A percentile compares a stretch with the other conserved stretches of the same genome.
phyloP scores from a whole-genome alignment of 2,113 vertebrate genomes.

The Sigmodon hispidus region DNA sequence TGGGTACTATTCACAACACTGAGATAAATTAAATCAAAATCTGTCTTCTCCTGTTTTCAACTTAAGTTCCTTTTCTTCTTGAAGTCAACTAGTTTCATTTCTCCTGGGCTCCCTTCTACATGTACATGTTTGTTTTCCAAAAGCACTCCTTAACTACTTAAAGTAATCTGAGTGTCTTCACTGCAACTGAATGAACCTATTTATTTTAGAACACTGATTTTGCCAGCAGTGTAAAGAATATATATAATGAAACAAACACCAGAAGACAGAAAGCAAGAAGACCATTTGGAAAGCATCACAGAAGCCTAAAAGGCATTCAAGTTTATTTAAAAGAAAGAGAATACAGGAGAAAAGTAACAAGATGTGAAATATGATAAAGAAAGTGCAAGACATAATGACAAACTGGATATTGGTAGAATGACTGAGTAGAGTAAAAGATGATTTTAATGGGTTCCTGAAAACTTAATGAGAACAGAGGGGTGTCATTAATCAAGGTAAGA shows the following conservation, averaged over 20 bases:
- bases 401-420: neutral
- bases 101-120: constrained; percentile 16
- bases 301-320: neutral
- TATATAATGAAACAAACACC: neutral
- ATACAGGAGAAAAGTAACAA: neutral
- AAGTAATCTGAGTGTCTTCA: constrained; percentile 58
- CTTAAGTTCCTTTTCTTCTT: constrained; percentile 51
- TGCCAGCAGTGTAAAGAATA: constrained; percentile 40
- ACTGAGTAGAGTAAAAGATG: neutral
- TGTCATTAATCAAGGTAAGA: neutral
- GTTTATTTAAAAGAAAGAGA: constrained; percentile 37
- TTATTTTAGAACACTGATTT: constrained; percentile 58
- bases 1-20: neutral
- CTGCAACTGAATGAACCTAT: constrained; percentile 43
- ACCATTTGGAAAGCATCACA: constrained; percentile 28
- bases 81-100: constrained; percentile 53
- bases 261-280: constrained; percentile 29
- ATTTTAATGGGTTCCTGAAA: constrained; percentile 26
- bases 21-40: constrained; percentile 12
- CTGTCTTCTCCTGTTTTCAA: constrained; percentile 7
- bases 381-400: neutral
- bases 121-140: constrained; percentile 33
- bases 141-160: constrained; percentile 37
- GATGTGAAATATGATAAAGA: constrained; percentile 26
- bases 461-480: neutral